Evolutionary conservation across 2,113 vertebrate species (phyloP).

Genomic region (Pipa parva): DNA sequence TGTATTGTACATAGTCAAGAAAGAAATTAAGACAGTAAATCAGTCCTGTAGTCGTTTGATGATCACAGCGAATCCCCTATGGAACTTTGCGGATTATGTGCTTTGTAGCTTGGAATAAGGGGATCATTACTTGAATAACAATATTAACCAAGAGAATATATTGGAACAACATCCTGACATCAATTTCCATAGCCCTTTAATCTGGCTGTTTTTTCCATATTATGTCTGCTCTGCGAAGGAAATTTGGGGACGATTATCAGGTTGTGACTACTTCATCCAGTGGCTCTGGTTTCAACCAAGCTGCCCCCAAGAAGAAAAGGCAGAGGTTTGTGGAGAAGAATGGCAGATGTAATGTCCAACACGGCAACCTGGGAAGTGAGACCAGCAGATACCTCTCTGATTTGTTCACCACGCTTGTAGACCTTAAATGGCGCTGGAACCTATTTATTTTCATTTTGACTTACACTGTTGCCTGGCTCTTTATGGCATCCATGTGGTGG

Average conservation of each 20-base stretch:
- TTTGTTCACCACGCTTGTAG: constrained; percentile 95
- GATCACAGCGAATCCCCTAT: not conserved
- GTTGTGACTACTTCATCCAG: constrained; percentile 96
- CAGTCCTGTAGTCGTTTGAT: constrained; percentile 4
- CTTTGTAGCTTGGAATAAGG: constrained; percentile 7
- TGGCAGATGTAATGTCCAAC: constrained; percentile 96
- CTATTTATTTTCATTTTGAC: constrained; percentile 97
- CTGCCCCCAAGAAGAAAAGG: constrained; percentile 81
- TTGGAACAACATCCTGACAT: constrained; percentile 10
- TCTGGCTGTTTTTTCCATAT: constrained; percentile 70
- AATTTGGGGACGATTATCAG: constrained; percentile 97
- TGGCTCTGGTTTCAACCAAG: constrained; percentile 80
- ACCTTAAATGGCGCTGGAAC: constrained; percentile 99
- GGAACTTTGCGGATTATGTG: constrained; percentile 27
- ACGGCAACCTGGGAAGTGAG: constrained; percentile 95
- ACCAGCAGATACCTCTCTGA: constrained; percentile 96
- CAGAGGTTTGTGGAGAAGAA: constrained; percentile 99
- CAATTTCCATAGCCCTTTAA: constrained; percentile 41
- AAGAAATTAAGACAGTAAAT: constrained; percentile 28
- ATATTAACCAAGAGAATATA: not conserved
- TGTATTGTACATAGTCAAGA: constrained; percentile 20
- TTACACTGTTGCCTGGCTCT: constrained; percentile 97
- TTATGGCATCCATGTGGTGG: constrained; percentile 99
- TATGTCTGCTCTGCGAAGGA: constrained; percentile 97
- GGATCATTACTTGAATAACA: not conserved